Evolutionary conservation across 2,113 vertebrate species (phyloP), one percentile per base, ranked within the genome.

Genomic region (Mesocricetus auratus): DNA sequence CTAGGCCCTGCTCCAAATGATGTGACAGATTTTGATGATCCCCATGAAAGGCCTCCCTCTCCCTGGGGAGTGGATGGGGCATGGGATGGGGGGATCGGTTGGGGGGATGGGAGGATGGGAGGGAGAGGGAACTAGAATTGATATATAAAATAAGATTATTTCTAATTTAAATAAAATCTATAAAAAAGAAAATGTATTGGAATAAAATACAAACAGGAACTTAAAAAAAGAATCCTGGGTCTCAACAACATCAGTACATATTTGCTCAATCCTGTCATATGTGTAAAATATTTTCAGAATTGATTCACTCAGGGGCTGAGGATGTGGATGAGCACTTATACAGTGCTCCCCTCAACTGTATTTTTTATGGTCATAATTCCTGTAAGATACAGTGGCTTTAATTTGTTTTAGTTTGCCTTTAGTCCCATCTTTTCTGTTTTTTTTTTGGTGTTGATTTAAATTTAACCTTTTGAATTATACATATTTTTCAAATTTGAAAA

Each of bases 401-500:
- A 75, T 89, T 94, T 90, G 36, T 89, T 93, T 96, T 33, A 45
- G 45, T 91, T 94, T 94, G 19, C 64, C 71, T 94, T 74, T 36
- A 69, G 64, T 79, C 58, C 26, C 24, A 77, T 7, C 50, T 64
- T 90, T 86, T 22, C 24, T 45, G 91, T 83, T 39, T 45, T 86
- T 42, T 42, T 82, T 68, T 68, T 31, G 12, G 33, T 93, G 22
- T 62, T 73, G 8, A 60, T 85, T 89, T 90, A 45, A 89, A 58
- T 94, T 92, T 78, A 60, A 47, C 62, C 42, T 88, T 86, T 66
- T 82, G 9, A 60, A 62, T 62, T 7, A 58, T 60, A 26, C 36
- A 17, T 56, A 60, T 45, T 60, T 91, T 92, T 78, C 73, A 4
- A 79, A 75, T 92, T 90, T 75, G 17, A 73, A 73, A 87, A 8